Evolutionary conservation across 2,113 vertebrate genomes (phyloP), one percentile per base, ranked within the genome.

Genomic region (Rallus limicola): DNA sequence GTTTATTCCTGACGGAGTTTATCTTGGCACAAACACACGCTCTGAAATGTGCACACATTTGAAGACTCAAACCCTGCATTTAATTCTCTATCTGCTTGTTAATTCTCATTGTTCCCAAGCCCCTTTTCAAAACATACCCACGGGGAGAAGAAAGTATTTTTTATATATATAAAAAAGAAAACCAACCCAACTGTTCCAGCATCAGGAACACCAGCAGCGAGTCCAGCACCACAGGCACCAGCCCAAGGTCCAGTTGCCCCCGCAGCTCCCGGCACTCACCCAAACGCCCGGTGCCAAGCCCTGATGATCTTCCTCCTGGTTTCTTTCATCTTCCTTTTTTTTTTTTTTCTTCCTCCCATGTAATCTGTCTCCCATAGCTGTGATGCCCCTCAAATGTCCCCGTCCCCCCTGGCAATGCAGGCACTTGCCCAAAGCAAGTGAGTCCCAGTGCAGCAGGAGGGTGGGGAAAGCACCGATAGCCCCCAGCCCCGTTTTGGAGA

Each of bases 1-100:
- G 93, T 96, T 97, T 93, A 97, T 96, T 97, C 96, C 95, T 96
- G 93, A 95, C 17, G 5, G 92, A 40, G 96, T 97, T 96, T 96
- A 24, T 96, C 96, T 96, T 97, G 96, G 96, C 96, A 86, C 88
- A 40, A 81, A 81, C 58, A 53, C 0, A 6, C 21, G 6, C 95
- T 94, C 96, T 93, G 93, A 88, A 95, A 96, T 91, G 90, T 40
- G 77, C 96, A 92, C 88, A 88, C 92, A 97, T 94, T 92, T 94
- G 92, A 95, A 96, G 93, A 83, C 91, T 90, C 91, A 46, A 92
- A 76, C 82, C 90, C 91, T 68, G 93, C 96, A 25, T 94, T 95
- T 97, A 88, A 93, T 94, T 92, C 85, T 95, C 92, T 90, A 90
- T 95, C 92, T 95, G 91, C 92, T 88, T 82, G 78, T 96, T 95